A percentile compares a stretch with the other conserved stretches of the same genome.
These are phyloP conservation scores for Drosophila cracens DNA, from an alignment of 2,888 invertebrate genomes.

Conservation along the genomic window DNA sequence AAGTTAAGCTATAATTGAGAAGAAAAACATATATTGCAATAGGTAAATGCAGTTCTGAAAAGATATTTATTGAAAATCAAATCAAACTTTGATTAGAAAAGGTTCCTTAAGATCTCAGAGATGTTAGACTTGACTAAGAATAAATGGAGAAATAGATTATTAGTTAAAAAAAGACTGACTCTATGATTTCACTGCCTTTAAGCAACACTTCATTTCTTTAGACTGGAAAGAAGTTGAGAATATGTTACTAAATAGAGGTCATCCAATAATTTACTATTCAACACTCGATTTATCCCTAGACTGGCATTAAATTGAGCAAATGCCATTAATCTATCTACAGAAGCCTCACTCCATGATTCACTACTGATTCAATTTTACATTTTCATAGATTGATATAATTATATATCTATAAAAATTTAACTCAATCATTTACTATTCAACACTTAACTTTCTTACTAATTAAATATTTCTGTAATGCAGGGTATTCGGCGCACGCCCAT, in stretches of 20 bases:
- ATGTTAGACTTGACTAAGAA: not conserved
- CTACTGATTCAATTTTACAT: not conserved
- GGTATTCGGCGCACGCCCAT: not conserved
- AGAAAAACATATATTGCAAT: fast-evolving
- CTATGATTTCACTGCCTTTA: not conserved
- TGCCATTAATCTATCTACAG: not conserved
- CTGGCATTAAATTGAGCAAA: too few species aligned
- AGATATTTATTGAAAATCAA: not conserved
- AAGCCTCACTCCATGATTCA: not conserved
- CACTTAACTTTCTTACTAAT: not conserved
- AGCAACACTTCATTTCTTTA: not conserved
- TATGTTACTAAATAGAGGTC: not conserved
- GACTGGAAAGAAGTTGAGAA: not conserved
- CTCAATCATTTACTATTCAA: not conserved
- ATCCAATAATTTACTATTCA: not conserved
- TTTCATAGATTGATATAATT: not conserved
- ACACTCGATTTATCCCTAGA: not conserved
- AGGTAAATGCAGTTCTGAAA: not conserved
- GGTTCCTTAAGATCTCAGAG: not conserved
- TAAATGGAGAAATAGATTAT: not conserved
- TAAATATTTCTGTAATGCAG: not conserved
- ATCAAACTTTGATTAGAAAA: not conserved
- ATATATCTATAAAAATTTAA: not conserved
- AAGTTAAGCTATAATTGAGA: not conserved
- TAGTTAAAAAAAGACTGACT: not conserved